Base-by-base conservation (phyloP, 2,888 invertebrate species). In the Tiliacea aurago region DNA sequence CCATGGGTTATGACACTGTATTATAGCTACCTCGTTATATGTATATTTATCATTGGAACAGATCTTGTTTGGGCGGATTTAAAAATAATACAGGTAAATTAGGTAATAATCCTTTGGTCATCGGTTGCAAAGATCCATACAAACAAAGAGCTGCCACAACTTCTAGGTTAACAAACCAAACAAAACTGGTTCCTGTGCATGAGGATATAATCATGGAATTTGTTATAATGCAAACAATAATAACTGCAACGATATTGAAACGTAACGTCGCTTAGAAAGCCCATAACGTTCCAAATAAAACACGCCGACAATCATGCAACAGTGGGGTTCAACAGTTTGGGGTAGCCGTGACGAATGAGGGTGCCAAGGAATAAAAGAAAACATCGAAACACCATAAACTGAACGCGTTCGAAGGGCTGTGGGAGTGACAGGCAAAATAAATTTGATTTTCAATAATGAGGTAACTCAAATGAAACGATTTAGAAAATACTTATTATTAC, bases 311-410 rank as follows among this genome's bases (percentile, higher is more conserved):
- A 87, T 88, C 87, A 88, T 86, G 86, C 87, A 88, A 89, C 88
- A 87, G 85, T 88, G 89, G 93, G 93, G 93, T 90, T 88, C 87
- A 76, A 88, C 88, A 85, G 84, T 88, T 92, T 94, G 90, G 95
- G 95, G 95, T 94, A 89, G 90, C 91, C 88, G 91, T 90, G 89
- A 89, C 88, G 89, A 89, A 92, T 90, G 92, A 94, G 95, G 95
- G 96, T 95, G 95, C 92, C 89, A 93, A 89, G 88, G 88, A 91
- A 93, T 91, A 91, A 90, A 91, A 91, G 91, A 92, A 93, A 94
- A 93, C 91, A 93, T 91, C 90, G 92, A 91, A 93, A 92, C 91
- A 88, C 89, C 90, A 93, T 91, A 92, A 93, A 91, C 89, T 86
- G 85, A 87, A 87, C 88, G 87, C 87, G 88, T 84, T 89, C 85